phyloP scores from a whole-genome alignment of 2,113 vertebrate species.

The Mixornis gularis region DNA sequence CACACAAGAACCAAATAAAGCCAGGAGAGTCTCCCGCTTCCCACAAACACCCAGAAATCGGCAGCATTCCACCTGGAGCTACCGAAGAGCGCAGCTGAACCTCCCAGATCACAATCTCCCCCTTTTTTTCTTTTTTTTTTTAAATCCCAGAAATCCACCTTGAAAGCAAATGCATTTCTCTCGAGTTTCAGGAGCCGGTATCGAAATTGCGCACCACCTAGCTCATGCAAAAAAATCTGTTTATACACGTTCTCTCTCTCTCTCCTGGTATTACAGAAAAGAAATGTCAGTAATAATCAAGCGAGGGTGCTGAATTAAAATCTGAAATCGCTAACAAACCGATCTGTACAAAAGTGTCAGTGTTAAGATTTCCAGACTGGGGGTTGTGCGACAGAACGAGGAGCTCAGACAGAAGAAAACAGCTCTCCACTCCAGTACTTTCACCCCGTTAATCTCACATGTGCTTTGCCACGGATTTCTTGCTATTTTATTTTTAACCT shows the following conservation, averaged over 20 bases:
- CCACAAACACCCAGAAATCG: not conserved
- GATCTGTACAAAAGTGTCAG: conserved; percentile 51
- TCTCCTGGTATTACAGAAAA: conserved; percentile 5
- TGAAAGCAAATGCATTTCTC: not conserved
- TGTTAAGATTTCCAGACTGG: conserved; percentile 59
- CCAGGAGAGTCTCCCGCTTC: not conserved
- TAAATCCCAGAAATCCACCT: not conserved
- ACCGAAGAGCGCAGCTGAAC: not conserved
- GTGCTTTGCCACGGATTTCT: conserved; percentile 52
- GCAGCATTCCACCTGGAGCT: conserved; percentile 27
- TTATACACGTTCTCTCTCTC: not conserved
- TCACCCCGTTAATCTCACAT: conserved; percentile 60
- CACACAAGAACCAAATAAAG: conserved; percentile 29
- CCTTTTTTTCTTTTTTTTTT: not conserved
- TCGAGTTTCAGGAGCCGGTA: not conserved
- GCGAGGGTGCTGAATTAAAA: conserved; percentile 51
- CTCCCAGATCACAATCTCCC: not conserved
- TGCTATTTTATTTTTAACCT: conserved; percentile 63
- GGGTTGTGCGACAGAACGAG: conserved; percentile 6
- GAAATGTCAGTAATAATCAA: conserved; percentile 65
- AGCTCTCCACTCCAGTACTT: conserved; percentile 55
- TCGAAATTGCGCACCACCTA: conserved; percentile 9
- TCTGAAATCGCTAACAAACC: conserved; percentile 49
- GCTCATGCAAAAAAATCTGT: conserved; percentile 37
- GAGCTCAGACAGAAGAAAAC: conserved; percentile 47